Conservation (phyloP, 2,797 vertebrate genomes). For the Labeo calbasu region DNA sequence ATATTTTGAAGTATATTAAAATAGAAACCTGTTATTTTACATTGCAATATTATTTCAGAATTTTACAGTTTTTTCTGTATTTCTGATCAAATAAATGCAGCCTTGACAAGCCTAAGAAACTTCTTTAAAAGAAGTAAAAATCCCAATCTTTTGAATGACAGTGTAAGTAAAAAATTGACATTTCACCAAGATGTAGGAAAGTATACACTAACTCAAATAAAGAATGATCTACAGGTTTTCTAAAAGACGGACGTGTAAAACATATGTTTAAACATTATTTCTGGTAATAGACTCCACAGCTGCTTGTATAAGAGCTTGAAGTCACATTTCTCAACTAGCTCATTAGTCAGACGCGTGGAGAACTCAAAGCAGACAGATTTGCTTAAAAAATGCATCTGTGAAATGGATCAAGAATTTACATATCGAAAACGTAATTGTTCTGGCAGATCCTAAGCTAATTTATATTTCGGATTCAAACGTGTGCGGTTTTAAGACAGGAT, state of each 20-base stretch:
- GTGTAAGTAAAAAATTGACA: background rate
- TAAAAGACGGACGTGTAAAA: conserved; percentile 30
- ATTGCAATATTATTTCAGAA: too few species aligned
- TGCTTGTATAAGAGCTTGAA: conserved; percentile 48
- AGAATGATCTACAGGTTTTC: conserved; percentile 27
- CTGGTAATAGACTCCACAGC: conserved; percentile 53
- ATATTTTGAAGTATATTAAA: too few species aligned
- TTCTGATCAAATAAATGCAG: too few species aligned
- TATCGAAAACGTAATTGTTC: conserved; percentile 7
- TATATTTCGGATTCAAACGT: background rate
- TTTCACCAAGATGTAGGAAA: background rate
- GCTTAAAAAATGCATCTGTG: conserved; percentile 48
- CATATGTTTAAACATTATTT: conserved; percentile 46
- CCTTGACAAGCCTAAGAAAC: too few species aligned
- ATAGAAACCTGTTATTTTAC: too few species aligned
- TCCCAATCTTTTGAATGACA: too few species aligned
- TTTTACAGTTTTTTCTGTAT: too few species aligned
- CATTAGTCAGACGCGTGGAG: conserved; percentile 50
- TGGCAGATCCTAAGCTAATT: background rate
- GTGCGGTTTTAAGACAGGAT: background rate
- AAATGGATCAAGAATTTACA: conserved; percentile 29
- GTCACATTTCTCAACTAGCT: conserved; percentile 49
- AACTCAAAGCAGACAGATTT: conserved; percentile 50
- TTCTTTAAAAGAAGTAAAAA: too few species aligned
- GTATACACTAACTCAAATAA: background rate